Percentiles rank a stretch among this genome's conserved stretches.
These are phyloP conservation scores for Oligia strigilis DNA, from an alignment of 2,888 invertebrate genomes.

Conservation along the genomic window DNA sequence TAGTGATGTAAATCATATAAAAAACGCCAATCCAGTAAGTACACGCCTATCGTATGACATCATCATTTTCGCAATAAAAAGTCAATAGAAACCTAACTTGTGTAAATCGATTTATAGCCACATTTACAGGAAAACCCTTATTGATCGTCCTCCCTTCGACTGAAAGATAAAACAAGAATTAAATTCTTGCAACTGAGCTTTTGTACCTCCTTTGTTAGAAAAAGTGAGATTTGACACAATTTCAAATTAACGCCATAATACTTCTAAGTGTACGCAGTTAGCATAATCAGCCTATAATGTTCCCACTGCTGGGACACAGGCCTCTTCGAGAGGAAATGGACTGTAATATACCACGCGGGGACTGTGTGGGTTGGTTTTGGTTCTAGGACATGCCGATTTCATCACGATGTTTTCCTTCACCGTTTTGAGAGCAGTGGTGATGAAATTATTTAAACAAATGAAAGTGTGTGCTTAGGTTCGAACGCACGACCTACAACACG, in stretches of 20 bases:
- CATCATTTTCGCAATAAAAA: not conserved
- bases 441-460: too few relatives aligned
- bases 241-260: not conserved
- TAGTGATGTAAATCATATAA: not conserved
- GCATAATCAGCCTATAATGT: too few relatives aligned
- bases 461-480: too few relatives aligned
- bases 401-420: too few relatives aligned
- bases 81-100: slow-evolving; percentile 8
- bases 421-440: too few relatives aligned
- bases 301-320: too few relatives aligned
- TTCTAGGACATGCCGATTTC: too few relatives aligned
- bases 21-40: not conserved
- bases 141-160: not conserved
- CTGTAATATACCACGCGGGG: too few relatives aligned
- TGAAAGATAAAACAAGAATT: too few relatives aligned
- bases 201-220: not conserved
- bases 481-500: too few relatives aligned
- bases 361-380: too few relatives aligned
- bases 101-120: not conserved
- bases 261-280: not conserved
- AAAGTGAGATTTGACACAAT: not conserved
- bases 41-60: not conserved
- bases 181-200: not conserved
- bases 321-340: too few relatives aligned
- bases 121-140: slow-evolving; percentile 7